Evolutionary conservation across 2,797 vertebrate species (phyloP).

Genomic region (Macrochelys suwanniensis): DNA sequence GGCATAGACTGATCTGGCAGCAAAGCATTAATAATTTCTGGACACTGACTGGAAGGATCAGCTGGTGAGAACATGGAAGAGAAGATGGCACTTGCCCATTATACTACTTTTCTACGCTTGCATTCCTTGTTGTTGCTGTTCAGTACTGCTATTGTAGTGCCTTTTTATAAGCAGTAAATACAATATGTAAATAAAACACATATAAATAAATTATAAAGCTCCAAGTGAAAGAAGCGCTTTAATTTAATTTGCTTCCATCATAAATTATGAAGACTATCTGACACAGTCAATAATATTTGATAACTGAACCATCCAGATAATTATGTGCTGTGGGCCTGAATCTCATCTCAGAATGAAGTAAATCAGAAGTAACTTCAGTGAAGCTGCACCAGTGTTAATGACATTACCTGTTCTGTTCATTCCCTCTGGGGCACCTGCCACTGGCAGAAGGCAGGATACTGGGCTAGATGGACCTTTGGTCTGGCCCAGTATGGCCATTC

Average conservation of each 20-base stretch:
- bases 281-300: constrained; percentile 48
- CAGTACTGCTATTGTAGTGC: not conserved
- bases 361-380: constrained; percentile 31
- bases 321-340: constrained; percentile 23
- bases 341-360: constrained; percentile 39
- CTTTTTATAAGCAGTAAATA: constrained; percentile 48
- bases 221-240: constrained; percentile 37
- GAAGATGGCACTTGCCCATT: not conserved
- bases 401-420: too few relatives aligned
- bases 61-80: not conserved
- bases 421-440: too few relatives aligned
- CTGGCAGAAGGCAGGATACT: too few relatives aligned
- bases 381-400: not conserved
- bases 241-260: constrained; percentile 1
- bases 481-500: too few relatives aligned
- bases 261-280: constrained; percentile 60
- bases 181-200: constrained; percentile 59
- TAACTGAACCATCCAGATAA: constrained; percentile 49
- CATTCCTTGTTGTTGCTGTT: not conserved
- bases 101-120: not conserved
- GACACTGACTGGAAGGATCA: not conserved
- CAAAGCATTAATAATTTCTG: not conserved
- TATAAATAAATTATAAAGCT: constrained; percentile 54
- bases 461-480: too few relatives aligned
- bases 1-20: not conserved